Base-by-base conservation (phyloP, 2,888 invertebrate genomes). In the Elmis aenea region DNA sequence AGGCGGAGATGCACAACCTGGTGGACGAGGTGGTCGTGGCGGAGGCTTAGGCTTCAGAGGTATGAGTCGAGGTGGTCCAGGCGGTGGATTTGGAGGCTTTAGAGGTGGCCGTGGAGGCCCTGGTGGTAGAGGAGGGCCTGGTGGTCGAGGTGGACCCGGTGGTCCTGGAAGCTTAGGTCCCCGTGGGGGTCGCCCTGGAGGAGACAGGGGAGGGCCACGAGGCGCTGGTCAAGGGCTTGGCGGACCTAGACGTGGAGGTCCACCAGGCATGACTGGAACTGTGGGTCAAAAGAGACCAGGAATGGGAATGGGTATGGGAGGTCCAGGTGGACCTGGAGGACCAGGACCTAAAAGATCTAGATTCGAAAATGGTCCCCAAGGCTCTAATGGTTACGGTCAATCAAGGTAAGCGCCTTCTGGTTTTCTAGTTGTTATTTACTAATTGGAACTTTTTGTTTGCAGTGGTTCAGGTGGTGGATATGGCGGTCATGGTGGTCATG, bases 311-410 rank as follows among this genome's bases (percentile, higher is more conserved):
- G 18, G 18, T 8, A 18, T 6, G 5, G 33, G 36, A 33, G 14
- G 37, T 13, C 37, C 38, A 3, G 42, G 28, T 13, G 33, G 33
- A 10, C 30, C 33, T 21, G 42, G 41, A 20, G 42, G 42, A 10
- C 38, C 42, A 8, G 37, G 37, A 11, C 42, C 48, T 1, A 62
- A 62, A 35, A 54, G 62, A 30, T 57, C 58, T 3, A 40, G 62
- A 28, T 62, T 57, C 37, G 62, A 61, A 20, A 56, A 58, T 37
- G 49, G 51, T 16, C 12, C 5, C 8, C 50, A 46, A 22, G 40
- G 51, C 6, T 51, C 57, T 30, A 62, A 62, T 47, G 62, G 62
- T 36, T 60, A 53, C 38, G 55, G 55, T 28, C 58, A 58, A 45
- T 43, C 43, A 33, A 42, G 42, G 48, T 48, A 38, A 45, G 42